phyloP scores from a whole-genome alignment of 2,797 vertebrate genomes.

The Limnodromus scolopaceus region DNA sequence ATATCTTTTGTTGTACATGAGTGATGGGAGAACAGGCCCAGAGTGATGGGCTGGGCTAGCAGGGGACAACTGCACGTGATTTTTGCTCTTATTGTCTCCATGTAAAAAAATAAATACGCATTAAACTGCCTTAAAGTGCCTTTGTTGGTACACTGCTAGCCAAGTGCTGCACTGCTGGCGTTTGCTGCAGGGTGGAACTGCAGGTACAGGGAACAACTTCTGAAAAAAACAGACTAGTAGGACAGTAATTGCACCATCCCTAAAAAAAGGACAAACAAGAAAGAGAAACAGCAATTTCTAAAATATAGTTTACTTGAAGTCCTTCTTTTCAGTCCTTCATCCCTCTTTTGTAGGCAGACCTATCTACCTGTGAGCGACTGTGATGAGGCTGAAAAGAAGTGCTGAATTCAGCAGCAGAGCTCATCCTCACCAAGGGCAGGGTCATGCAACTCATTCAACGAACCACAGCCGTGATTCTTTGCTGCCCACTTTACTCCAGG shows the following conservation, averaged over 20 bases:
- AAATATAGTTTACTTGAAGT: neutral
- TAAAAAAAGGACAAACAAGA: neutral
- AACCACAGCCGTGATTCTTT: neutral
- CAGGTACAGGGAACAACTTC: neutral
- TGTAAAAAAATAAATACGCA: rapidly evolving
- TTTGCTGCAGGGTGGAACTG: neutral
- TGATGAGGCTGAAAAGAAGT: neutral
- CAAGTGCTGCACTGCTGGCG: neutral
- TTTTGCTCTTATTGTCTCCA: neutral
- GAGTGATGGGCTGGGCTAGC: neutral
- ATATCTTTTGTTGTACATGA: rapidly evolving
- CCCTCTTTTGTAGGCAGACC: neutral
- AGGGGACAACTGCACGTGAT: neutral
- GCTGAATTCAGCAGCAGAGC: neutral
- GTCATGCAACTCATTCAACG: neutral
- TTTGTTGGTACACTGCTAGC: rapidly evolving
- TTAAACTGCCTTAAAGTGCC: neutral
- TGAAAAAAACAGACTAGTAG: neutral
- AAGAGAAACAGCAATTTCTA: neutral
- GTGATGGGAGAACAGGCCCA: neutral
- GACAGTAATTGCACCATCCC: neutral
- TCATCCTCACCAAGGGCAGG: neutral
- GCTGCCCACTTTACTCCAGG: neutral
- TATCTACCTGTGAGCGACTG: neutral
- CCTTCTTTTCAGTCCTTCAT: neutral